Evolutionary conservation across 1,140 invertebrate genomes (phyloP), one percentile per base, ranked within the genome.

Genomic region (Agrypnia vestita): DNA sequence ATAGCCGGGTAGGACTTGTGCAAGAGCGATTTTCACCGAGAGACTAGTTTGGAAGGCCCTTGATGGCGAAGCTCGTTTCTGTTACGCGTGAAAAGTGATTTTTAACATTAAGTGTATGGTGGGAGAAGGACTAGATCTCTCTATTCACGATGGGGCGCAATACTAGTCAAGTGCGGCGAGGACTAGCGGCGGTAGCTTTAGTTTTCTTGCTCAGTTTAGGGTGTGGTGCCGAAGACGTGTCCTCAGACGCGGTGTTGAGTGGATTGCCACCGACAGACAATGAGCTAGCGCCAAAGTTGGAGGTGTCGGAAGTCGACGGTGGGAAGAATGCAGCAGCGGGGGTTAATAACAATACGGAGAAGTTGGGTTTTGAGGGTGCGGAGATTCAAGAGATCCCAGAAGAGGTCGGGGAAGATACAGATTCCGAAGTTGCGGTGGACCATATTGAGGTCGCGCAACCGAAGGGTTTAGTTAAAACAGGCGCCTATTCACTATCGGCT

Each of bases 401-500:
- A 49, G 61, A 53, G 21, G n/a, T 13, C 13, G 61, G 35, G 21
- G 17, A 15, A 17, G 17, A 17, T 12, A 19, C 21, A 13, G 59
- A 9, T 61, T 49, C 61, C 4, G 64, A 47, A 56, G 67, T 69
- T n/a, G 17, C 49, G 9, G 15, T 21, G 12, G 55, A 46, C 35
- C 51, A 55, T 47, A 12, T 44, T 0, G 47, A 51, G 46, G 69
- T 53, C 1, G 13, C 35, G 21, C 19, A 47, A 12, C 64, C 77
- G 15, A 61, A 61, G 67, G 9, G 46, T 49, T 17, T 53, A 12
- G 35, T 59, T 7, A 72, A 72, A 15, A 59, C 46, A 47, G 77
- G 77, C 1, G 64, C 64, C 19, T 78, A 78, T 35, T 71, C 77
- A 3, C 72, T 78, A 64, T 51, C n/a, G 49, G 7, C 15, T 71